Percentiles rank a stretch among this genome's conserved stretches.
Evolutionary conservation across 1,140 invertebrate species (phyloP).

Genomic region (Monomorium pharaonis): DNA sequence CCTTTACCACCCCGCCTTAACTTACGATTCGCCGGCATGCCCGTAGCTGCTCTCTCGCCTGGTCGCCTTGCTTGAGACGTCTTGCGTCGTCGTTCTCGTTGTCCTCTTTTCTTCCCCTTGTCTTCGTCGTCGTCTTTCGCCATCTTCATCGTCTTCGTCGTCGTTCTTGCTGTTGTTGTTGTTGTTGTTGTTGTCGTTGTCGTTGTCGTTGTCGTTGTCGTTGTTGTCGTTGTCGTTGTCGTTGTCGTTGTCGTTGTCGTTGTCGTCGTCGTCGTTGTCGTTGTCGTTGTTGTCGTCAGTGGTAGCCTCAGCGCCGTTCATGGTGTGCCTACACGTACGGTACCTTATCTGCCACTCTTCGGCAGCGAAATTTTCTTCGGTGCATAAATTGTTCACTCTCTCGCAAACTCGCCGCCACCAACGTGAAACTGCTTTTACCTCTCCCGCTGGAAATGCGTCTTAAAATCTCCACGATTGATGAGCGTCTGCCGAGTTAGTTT

Average conservation of each 20-base stretch:
- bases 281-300: slow-evolving; percentile 35
- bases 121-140: background rate
- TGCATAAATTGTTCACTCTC: slow-evolving; percentile 66
- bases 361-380: slow-evolving; percentile 64
- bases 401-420: slow-evolving; percentile 8
- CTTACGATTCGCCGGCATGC: slow-evolving; percentile 84
- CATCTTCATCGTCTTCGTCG: background rate
- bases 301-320: slow-evolving; percentile 28
- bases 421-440: slow-evolving; percentile 22
- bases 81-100: slow-evolving; percentile 78
- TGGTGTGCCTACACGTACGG: slow-evolving; percentile 32
- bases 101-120: slow-evolving; percentile 36
- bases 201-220: background rate
- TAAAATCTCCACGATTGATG: slow-evolving; percentile 44
- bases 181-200: background rate
- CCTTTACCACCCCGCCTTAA: slow-evolving; percentile 80
- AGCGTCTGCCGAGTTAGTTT: slow-evolving; percentile 26
- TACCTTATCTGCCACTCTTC: slow-evolving; percentile 52
- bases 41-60: slow-evolving; percentile 64
- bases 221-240: slow-evolving; percentile 20
- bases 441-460: slow-evolving; percentile 3
- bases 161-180: background rate
- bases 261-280: slow-evolving; percentile 29
- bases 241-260: slow-evolving; percentile 18
- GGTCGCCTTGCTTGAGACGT: slow-evolving; percentile 83